These are phyloP conservation scores for Anastrepha ludens DNA, from an alignment of 1,140 invertebrate genomes.

Conservation along the genomic window DNA sequence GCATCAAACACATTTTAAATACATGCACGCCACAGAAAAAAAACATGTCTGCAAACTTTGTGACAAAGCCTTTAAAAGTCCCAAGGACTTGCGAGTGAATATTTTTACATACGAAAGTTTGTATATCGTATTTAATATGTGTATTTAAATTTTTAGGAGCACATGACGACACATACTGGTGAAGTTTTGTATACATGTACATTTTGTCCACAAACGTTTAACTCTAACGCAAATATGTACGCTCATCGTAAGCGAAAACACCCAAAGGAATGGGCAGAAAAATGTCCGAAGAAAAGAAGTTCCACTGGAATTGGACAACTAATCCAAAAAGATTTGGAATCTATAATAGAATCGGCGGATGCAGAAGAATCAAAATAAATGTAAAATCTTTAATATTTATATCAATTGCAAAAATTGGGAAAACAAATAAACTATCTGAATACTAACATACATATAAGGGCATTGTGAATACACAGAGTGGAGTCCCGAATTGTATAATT, in stretches of 20 bases:
- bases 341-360: constrained; percentile 20
- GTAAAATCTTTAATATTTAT: neutral
- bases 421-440: no score
- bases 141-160: constrained; percentile 63
- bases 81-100: constrained; percentile 62
- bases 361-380: neutral
- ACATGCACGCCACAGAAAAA: constrained; percentile 64
- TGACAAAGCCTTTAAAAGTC: constrained; percentile 69
- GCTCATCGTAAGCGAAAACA: constrained; percentile 71
- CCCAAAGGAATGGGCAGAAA: constrained; percentile 67
- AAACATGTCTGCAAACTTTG: constrained; percentile 67
- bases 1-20: constrained; percentile 67
- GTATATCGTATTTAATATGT: no score
- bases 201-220: constrained; percentile 70
- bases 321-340: neutral
- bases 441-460: no score
- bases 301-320: neutral
- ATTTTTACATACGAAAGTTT: neutral
- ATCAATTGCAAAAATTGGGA: no score
- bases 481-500: no score
- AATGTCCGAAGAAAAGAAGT: constrained; percentile 51
- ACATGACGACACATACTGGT: constrained; percentile 71
- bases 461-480: no score
- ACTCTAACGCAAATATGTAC: constrained; percentile 72
- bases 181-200: constrained; percentile 70